Evolutionary conservation across 1,140 invertebrate genomes (phyloP), one percentile per base, ranked within the genome.

Genomic region (Ectropis grisescens): DNA sequence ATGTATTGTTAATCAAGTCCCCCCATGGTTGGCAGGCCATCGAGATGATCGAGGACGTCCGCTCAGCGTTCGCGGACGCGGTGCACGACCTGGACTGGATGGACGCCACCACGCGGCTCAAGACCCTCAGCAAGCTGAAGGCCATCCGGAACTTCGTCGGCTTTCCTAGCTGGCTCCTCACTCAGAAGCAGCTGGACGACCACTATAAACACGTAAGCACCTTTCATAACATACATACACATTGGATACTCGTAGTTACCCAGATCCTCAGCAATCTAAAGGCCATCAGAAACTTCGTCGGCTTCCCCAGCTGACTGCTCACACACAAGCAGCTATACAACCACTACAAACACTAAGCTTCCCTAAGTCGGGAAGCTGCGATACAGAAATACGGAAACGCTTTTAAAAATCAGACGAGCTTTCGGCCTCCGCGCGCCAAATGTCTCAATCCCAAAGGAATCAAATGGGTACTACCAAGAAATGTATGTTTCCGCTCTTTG

Each of bases 1-100:
- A n/a, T n/a, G n/a, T n/a, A n/a, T n/a, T n/a, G n/a, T n/a, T n/a
- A 19, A 8, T 19, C 8, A 19, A 19, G 3, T 19, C 8, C 16
- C 16, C 3, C 13, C 9, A 13, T 29, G 9, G n/a, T n/a, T 39
- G 16, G 0, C 39, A 72, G 89, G 90, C 91, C 0, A 68, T 90
- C 33, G 87, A 91, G 58, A 92, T 94, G 90, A 86, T 94, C 15
- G 65, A 85, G 28, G 90, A 93, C 51, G 88, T 95, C 1, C 84
- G 87, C 31, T 65, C 82, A 2, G 88, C 91, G 1, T 94, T 94
- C 65, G 85, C 89, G 22, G 86, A 88, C 19, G 85, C 90, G 31
- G 84, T 94, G 0, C 55, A 83, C 0, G 82, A 87, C 41, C 75
- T 91, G 7, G 83, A 89, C 8, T 95, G 93, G 93, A 93, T 95